Conservation (phyloP, 2,888 invertebrate genomes). For the Ernsta delagoae region DNA sequence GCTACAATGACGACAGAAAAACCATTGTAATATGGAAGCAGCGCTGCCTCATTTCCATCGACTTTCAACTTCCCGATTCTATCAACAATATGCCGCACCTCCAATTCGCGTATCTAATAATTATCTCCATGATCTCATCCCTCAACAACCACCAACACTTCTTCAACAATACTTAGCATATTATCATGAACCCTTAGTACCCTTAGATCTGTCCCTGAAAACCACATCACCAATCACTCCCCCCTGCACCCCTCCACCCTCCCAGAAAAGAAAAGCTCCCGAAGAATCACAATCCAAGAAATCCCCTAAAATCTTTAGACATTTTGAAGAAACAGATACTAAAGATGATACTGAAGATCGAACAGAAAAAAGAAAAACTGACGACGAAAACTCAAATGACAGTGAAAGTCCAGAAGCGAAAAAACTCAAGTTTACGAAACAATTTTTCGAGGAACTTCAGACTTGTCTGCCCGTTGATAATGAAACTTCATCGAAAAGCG, state of each 20-base stretch:
- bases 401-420: slow-evolving; percentile 77
- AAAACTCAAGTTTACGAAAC: slow-evolving; percentile 75
- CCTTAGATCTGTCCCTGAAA: slow-evolving; percentile 91
- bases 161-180: slow-evolving; percentile 84
- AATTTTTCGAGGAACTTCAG: slow-evolving; percentile 75
- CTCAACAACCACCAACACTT: slow-evolving; percentile 74
- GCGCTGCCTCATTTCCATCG: slow-evolving; percentile 75
- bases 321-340: slow-evolving; percentile 69
- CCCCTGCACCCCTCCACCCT: slow-evolving; percentile 90
- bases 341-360: slow-evolving; percentile 60
- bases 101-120: slow-evolving; percentile 70
- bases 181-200: slow-evolving; percentile 86
- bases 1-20: slow-evolving; percentile 13
- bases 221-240: slow-evolving; percentile 90
- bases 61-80: slow-evolving; percentile 69
- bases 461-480: slow-evolving; percentile 69
- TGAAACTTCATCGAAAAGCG: slow-evolving; percentile 69
- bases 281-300: slow-evolving; percentile 68
- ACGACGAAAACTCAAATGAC: slow-evolving; percentile 71
- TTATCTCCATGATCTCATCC: slow-evolving; percentile 74
- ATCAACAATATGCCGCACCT: slow-evolving; percentile 75
- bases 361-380: slow-evolving; percentile 58
- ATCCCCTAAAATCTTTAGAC: slow-evolving; percentile 72
- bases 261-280: slow-evolving; percentile 76
- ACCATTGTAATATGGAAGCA: slow-evolving; percentile 67